These are phyloP conservation scores for Catharus ustulatus DNA, from an alignment of 2,797 vertebrate species.

Conservation along the genomic window DNA sequence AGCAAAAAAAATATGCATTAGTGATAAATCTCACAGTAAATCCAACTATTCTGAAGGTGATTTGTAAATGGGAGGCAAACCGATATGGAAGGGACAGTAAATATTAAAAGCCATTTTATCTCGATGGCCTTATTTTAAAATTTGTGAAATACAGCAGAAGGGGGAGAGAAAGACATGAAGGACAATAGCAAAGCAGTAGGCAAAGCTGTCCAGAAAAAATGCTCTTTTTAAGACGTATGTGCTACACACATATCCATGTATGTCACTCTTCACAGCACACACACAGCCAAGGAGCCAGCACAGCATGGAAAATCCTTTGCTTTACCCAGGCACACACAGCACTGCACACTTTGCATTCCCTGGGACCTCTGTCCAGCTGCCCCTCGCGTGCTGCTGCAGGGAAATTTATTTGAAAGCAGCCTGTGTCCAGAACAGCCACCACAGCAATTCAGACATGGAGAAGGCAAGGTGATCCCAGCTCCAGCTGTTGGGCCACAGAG, in stretches of 20 bases:
- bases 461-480: neutral
- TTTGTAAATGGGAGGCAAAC: neutral
- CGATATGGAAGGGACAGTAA: neutral
- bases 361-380: neutral
- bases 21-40: neutral
- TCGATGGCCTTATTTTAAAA: neutral
- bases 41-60: neutral
- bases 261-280: neutral
- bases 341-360: neutral
- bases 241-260: accelerated
- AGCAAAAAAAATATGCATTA: neutral
- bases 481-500: neutral
- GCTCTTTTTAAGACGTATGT: neutral
- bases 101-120: neutral
- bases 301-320: neutral
- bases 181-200: neutral
- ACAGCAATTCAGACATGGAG: neutral
- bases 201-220: neutral
- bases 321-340: accelerated
- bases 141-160: neutral
- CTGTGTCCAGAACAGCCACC: neutral
- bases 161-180: neutral
- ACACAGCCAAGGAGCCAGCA: neutral
- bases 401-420: accelerated
- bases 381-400: accelerated